These are phyloP conservation scores for Theodoxus fluviatilis DNA, from an alignment of 2,888 invertebrate genomes.

Conservation along the genomic window DNA sequence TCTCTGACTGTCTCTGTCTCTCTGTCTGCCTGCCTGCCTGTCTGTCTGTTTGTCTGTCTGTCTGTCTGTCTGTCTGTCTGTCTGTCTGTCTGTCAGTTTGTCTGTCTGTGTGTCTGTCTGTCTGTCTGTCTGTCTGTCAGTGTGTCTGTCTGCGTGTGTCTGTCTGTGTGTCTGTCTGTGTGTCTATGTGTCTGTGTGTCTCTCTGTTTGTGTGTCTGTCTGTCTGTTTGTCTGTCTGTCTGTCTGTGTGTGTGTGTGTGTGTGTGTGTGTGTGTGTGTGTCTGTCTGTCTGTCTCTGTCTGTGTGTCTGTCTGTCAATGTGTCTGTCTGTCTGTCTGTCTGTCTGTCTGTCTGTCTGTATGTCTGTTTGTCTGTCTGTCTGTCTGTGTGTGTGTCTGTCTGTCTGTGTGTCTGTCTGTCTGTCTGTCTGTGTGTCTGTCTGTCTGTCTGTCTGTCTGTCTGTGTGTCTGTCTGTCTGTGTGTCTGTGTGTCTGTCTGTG, in stretches of 20 bases:
- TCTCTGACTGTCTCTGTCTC: constrained; percentile 1
- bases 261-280: background rate
- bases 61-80: background rate
- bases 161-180: constrained; percentile 2
- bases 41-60: background rate
- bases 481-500: constrained; percentile 20
- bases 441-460: background rate
- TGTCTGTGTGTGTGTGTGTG: constrained; percentile 15
- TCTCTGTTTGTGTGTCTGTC: too few relatives aligned
- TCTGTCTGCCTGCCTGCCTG: background rate
- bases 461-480: background rate
- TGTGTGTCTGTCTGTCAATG: background rate
- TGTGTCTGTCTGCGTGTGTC: constrained; percentile 6
- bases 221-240: too few relatives aligned
- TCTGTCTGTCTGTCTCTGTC: background rate
- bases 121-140: constrained; percentile 2
- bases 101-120: constrained; percentile 20
- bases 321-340: background rate
- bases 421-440: background rate
- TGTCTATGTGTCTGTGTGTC: too few relatives aligned
- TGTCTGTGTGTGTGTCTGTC: constrained; percentile 9
- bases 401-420: constrained; percentile 19
- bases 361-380: constrained; percentile 9
- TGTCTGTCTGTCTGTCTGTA: background rate
- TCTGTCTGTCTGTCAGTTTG: background rate